These are phyloP conservation scores for Ciconia stormi DNA, from an alignment of 2,113 vertebrate species.

Conservation along the genomic window DNA sequence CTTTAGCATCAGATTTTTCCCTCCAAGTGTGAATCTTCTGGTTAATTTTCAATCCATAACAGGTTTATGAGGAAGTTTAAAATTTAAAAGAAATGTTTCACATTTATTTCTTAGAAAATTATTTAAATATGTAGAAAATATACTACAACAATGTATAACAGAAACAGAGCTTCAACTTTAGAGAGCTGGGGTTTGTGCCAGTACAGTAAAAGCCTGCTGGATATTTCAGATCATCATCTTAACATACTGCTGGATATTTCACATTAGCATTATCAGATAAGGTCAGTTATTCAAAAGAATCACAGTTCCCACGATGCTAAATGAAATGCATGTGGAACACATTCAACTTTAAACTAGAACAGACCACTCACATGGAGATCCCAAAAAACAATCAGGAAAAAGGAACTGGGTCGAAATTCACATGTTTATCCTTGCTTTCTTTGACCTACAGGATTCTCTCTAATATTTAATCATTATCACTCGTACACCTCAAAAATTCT, in stretches of 20 bases:
- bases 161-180: not conserved
- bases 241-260: not conserved
- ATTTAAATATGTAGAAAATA: not conserved
- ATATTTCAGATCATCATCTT: not conserved
- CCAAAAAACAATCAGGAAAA: not conserved
- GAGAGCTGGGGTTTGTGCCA: not conserved
- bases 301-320: not conserved
- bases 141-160: not conserved
- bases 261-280: conserved; percentile 2
- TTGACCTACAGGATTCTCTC: not conserved
- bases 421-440: not conserved
- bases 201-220: not conserved
- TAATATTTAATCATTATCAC: not conserved
- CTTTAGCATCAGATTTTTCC: not conserved
- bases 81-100: not conserved
- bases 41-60: not conserved
- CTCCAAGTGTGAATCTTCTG: not conserved
- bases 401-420: not conserved
- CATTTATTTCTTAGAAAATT: not conserved
- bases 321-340: not conserved
- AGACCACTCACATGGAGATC: not conserved
- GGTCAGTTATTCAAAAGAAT: not conserved
- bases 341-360: not conserved
- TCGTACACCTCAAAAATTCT: not conserved
- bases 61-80: not conserved